These are phyloP conservation scores for Drosophila ogumai DNA, from an alignment of 1,140 invertebrate species.

Conservation along the genomic window DNA sequence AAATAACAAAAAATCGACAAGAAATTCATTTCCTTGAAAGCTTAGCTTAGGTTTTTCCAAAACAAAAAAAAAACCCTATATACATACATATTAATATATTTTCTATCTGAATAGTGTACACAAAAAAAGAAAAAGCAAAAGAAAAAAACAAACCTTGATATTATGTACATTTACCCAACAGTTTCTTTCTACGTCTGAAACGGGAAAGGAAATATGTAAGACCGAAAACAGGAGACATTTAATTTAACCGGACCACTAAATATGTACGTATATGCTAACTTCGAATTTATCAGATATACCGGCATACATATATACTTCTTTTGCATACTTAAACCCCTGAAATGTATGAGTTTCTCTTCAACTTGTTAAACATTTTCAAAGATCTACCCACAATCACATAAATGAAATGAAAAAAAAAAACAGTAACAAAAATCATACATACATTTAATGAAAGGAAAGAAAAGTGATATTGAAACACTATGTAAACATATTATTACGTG, in stretches of 20 bases:
- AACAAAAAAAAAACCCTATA: slow-evolving; percentile 9
- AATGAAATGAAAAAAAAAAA: not conserved
- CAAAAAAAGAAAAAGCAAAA: slow-evolving; percentile 4
- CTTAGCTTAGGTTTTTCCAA: slow-evolving; percentile 69
- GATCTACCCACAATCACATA: slow-evolving; percentile 46
- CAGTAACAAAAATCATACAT: slow-evolving; percentile 13
- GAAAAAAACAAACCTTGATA: slow-evolving; percentile 57
- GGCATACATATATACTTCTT: slow-evolving; percentile 56
- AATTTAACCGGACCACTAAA: slow-evolving; percentile 72
- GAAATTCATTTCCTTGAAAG: slow-evolving; percentile 68
- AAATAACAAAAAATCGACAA: slow-evolving; percentile 26
- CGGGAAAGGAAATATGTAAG: slow-evolving; percentile 20
- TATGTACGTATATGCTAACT: slow-evolving; percentile 64
- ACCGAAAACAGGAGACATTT: slow-evolving; percentile 54
- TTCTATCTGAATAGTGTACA: slow-evolving; percentile 60
- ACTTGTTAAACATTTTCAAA: slow-evolving; percentile 69
- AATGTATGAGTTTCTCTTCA: slow-evolving; percentile 44
- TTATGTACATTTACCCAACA: slow-evolving; percentile 66
- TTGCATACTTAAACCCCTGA: slow-evolving; percentile 66
- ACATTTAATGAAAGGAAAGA: slow-evolving; percentile 48
- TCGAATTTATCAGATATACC: slow-evolving; percentile 75
- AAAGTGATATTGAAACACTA: slow-evolving; percentile 81
- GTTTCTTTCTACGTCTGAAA: slow-evolving; percentile 30
- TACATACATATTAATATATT: slow-evolving; percentile 48
- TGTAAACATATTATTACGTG: slow-evolving; percentile 76